A percentile compares a stretch with the other conserved stretches of the same genome.
Conservation (phyloP, 1,140 invertebrate species). For the Campoletis sonorensis region DNA sequence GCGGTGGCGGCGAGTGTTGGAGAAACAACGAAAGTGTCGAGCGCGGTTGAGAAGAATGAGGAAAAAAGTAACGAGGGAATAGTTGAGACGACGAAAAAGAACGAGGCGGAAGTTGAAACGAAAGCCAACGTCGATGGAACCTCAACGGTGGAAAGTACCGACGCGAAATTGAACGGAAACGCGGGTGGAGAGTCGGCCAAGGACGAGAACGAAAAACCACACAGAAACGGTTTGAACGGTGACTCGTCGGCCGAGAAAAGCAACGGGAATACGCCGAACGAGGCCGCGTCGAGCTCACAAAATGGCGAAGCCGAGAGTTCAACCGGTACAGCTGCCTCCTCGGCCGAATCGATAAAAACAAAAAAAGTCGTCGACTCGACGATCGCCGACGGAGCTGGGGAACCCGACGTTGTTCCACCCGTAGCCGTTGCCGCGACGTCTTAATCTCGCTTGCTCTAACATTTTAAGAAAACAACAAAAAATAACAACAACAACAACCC, state of each 20-base stretch:
- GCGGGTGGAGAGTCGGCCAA: conserved; percentile 30
- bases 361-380: conserved; percentile 72
- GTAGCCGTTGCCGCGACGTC: conserved; percentile 74
- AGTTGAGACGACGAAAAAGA: conserved; percentile 8
- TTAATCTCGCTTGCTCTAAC: conserved; percentile 69
- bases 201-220: conserved; percentile 51
- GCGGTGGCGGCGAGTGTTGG: background rate
- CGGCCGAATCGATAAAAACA: conserved; percentile 69
- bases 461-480: conserved; percentile 55
- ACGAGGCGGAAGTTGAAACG: conserved; percentile 44
- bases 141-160: conserved; percentile 51
- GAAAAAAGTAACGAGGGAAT: conserved; percentile 32
- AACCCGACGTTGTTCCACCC: conserved; percentile 71
- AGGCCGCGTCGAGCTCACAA: conserved; percentile 56
- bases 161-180: conserved; percentile 48
- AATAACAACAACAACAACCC: conserved; percentile 55
- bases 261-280: conserved; percentile 53
- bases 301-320: conserved; percentile 68
- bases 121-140: conserved; percentile 51
- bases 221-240: conserved; percentile 67
- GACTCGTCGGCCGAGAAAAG: conserved; percentile 56
- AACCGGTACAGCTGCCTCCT: conserved; percentile 59
- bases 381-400: conserved; percentile 68
- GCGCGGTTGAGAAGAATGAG: conserved; percentile 22
- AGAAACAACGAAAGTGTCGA: conserved; percentile 20